Conservation (phyloP, 2,888 invertebrate genomes). For the Cantharis nigra region DNA sequence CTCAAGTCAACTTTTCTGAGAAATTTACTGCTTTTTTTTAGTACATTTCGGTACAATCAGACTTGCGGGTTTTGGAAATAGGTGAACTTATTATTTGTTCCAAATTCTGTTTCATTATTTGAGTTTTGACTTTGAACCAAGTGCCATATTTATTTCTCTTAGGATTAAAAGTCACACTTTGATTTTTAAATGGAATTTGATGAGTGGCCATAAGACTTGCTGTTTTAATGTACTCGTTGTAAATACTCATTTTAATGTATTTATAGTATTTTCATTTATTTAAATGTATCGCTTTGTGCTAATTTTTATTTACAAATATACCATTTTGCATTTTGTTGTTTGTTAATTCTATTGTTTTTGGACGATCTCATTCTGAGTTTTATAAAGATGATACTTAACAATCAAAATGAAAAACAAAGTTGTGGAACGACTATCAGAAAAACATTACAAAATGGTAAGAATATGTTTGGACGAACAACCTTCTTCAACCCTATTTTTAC, state of each 20-base stretch:
- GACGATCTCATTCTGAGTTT: too few species aligned
- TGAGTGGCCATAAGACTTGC: slow-evolving; percentile 24
- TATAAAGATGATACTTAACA: too few species aligned
- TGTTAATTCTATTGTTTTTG: neutral
- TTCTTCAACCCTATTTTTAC: too few species aligned
- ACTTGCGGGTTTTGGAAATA: neutral
- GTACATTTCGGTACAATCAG: neutral
- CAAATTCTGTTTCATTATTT: neutral
- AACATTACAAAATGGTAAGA: too few species aligned
- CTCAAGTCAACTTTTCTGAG: neutral
- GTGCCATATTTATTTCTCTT: neutral
- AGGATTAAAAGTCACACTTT: neutral
- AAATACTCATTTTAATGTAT: slow-evolving; percentile 16
- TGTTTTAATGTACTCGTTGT: slow-evolving; percentile 30
- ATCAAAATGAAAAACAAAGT: too few species aligned
- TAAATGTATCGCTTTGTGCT: slow-evolving; percentile 14
- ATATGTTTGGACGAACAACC: too few species aligned
- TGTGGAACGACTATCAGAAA: too few species aligned
- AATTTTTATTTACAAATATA: neutral
- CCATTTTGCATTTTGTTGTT: neutral
- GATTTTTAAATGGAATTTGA: neutral
- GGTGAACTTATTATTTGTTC: neutral
- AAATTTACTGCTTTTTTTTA: neutral
- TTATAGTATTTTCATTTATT: slow-evolving; percentile 2
- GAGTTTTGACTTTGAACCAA: neutral